Conservation (phyloP, 2,888 invertebrate species). For the Seladonia tumulorum region DNA sequence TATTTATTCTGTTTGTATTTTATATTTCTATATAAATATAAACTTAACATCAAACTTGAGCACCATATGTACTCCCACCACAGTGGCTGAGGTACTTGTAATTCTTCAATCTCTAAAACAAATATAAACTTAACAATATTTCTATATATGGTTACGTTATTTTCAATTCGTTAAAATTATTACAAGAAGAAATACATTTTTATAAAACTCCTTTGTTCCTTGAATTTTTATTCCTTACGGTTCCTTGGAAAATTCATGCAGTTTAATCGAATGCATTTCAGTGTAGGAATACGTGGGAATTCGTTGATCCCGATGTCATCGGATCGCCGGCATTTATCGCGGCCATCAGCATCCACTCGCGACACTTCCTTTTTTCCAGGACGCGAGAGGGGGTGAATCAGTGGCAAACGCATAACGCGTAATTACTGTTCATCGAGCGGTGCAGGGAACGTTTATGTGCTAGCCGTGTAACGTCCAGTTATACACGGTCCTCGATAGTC, state of each 20-base stretch:
- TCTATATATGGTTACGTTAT: too few relatives aligned
- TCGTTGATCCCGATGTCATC: neutral
- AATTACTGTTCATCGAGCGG: constrained; percentile 68
- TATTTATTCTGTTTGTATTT: too few relatives aligned
- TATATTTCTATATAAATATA: too few relatives aligned
- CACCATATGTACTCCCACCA: constrained; percentile 98
- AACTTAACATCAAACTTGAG: constrained; percentile 91
- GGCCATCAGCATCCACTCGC: constrained; percentile 17
- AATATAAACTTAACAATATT: too few relatives aligned
- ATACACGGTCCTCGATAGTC: constrained; percentile 54
- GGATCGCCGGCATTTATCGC: constrained; percentile 11
- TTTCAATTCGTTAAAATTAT: too few relatives aligned
- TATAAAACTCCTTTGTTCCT: too few relatives aligned
- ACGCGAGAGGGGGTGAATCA: constrained; percentile 37
- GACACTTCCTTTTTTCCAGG: constrained; percentile 34
- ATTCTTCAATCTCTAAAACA: too few relatives aligned
- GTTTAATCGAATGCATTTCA: neutral
- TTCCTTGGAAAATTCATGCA: neutral
- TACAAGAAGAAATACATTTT: neutral
- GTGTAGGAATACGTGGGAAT: too few relatives aligned
- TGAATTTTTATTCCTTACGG: neutral
- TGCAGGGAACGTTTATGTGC: constrained; percentile 53
- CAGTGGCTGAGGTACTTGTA: too few relatives aligned
- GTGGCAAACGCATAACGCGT: constrained; percentile 63
- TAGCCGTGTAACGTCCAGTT: constrained; percentile 54